A percentile compares a stretch with the other conserved stretches of the same genome.
These are phyloP conservation scores for Tachina grossa DNA, from an alignment of 2,888 invertebrate species.

Conservation along the genomic window DNA sequence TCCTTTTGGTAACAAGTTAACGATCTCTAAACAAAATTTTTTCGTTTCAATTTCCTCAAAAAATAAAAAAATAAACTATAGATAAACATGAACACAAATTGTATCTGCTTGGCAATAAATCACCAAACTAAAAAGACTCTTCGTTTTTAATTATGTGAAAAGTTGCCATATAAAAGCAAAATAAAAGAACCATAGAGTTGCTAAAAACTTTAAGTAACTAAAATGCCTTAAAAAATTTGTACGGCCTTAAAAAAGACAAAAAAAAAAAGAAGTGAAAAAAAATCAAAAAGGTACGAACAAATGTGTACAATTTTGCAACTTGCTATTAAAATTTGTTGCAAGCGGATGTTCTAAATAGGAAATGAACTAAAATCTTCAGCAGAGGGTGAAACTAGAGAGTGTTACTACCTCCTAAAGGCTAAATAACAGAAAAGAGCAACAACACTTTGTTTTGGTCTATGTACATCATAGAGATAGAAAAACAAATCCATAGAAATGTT, in stretches of 20 bases:
- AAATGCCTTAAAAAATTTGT: conserved; percentile 32
- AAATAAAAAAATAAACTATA: not conserved
- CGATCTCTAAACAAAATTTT: conserved; percentile 23
- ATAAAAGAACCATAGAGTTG: conserved; percentile 3
- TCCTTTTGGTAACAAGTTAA: conserved; percentile 39
- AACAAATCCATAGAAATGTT: conserved; percentile 46
- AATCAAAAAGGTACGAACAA: conserved; percentile 21
- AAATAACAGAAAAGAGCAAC: conserved; percentile 3
- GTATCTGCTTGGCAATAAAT: conserved; percentile 62
- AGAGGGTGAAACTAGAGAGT: not conserved
- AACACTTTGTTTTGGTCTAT: conserved; percentile 3
- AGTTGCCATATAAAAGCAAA: conserved; percentile 45
- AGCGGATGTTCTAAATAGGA: conserved; percentile 52
- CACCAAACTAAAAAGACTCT: conserved; percentile 55
- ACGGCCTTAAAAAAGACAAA: conserved; percentile 8
- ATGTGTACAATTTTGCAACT: not conserved
- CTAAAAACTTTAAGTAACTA: conserved; percentile 50
- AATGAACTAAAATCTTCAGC: conserved; percentile 35
- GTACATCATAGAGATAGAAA: not conserved
- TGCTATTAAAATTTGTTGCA: conserved; percentile 2
- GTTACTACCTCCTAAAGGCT: not conserved
- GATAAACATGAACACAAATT: conserved; percentile 17
- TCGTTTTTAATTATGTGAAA: conserved; percentile 66
- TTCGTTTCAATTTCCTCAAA: conserved; percentile 41
- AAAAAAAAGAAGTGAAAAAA: not conserved